Evolutionary conservation across 2,797 vertebrate genomes (phyloP), one percentile per base, ranked within the genome.

Genomic region (Heteromormyrus szaboi): DNA sequence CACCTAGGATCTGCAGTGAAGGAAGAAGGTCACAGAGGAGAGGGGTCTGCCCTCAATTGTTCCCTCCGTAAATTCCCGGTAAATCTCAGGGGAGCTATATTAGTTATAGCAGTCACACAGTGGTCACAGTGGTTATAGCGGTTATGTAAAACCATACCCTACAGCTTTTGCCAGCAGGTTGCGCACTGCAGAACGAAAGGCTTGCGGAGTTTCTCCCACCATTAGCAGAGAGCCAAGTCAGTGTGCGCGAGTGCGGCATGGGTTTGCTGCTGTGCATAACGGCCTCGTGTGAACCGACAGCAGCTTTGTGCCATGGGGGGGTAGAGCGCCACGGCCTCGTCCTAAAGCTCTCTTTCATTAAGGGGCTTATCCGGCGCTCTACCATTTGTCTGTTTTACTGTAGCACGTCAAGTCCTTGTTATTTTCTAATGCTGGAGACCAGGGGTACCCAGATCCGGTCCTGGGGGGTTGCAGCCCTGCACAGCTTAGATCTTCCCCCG

Each of bases 351-450:
- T 37, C 29, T 37, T 72, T 72, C 65, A 72, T 72, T 72, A 72
- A 72, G 12, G 37, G 68, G 68, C 33, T 72, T 72, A 72, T 72
- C 29, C 33, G 33, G 68, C 4, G 1, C 68, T 37, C 33, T 37
- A 53, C 54, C 72, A 56, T 44, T 85, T 19, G 46, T 25, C 46
- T 85, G 44, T 53, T 53, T 85, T 59, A 7, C 53, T 89, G 68
- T 56, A 81, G 37, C 90, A 85, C 86, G 86, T 91, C 90, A 29
- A 41, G 2, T 76, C 51, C 33, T 17, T 50, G 53, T 84, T 46
- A 59, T 86, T 50, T 41, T 50, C 0, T 48, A 83, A 72, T 72
- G 68, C 33, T 72, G 14, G 68, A 72, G 33, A 72, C 68, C 68
- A 72, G 65, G 29, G 65, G 29, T 72, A 25, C 29, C 29, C 29